Percentiles rank a stretch among this genome's conserved stretches.
phyloP scores from a whole-genome alignment of 2,888 invertebrate species.

The Asteroscopus sphinx region DNA sequence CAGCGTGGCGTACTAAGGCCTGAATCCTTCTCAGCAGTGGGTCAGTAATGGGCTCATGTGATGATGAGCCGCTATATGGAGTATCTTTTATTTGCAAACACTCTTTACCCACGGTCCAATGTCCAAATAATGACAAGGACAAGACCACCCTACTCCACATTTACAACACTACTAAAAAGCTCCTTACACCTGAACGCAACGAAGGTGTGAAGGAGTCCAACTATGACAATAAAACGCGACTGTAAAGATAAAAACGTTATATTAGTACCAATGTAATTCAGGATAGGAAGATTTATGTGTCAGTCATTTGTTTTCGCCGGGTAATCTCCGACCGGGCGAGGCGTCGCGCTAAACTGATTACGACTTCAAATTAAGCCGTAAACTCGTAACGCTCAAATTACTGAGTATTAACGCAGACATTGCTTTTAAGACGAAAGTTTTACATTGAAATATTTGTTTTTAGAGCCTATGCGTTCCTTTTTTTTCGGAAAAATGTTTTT shows the following conservation, averaged over 20 bases:
- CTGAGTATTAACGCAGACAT: constrained; percentile 79
- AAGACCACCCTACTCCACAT: constrained; percentile 5
- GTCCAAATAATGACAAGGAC: constrained; percentile 2
- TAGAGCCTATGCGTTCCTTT: constrained; percentile 40
- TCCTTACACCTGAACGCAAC: constrained; percentile 17
- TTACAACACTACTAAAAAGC: constrained; percentile 24
- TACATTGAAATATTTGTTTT: constrained; percentile 57
- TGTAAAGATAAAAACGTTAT: constrained; percentile 70
- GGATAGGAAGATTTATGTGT: constrained; percentile 77
- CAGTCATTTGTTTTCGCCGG: constrained; percentile 81
- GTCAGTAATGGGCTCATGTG: no score
- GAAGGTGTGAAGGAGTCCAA: constrained; percentile 54
- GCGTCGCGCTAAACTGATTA: constrained; percentile 85
- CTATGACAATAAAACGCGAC: constrained; percentile 64
- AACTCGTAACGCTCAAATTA: constrained; percentile 85
- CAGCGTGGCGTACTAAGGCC: no score
- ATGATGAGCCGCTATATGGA: no score
- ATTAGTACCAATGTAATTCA: constrained; percentile 69
- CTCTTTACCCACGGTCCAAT: no score
- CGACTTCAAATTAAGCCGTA: constrained; percentile 88
- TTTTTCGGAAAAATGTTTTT: constrained; percentile 22
- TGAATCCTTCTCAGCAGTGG: no score
- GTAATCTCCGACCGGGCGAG: constrained; percentile 76
- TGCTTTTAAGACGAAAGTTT: constrained; percentile 67
- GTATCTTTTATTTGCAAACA: no score